Conservation (phyloP, 2,888 invertebrate genomes). For the Sclerodermus sp. region DNA sequence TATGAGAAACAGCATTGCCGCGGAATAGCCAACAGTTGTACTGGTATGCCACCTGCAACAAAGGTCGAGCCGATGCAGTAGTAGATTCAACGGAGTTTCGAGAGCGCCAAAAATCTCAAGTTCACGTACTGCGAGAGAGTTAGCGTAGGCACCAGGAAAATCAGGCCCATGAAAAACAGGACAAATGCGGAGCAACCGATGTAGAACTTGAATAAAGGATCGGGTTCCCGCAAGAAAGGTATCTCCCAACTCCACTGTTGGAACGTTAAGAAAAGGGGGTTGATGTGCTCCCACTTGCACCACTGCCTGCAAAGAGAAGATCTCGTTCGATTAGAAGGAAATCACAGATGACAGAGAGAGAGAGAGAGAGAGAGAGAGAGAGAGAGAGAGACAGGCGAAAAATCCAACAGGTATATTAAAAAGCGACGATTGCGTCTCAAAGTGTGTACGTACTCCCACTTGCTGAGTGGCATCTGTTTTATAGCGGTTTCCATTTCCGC, state of each 20-base stretch:
- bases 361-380: no score
- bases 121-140: constrained; percentile 61
- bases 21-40: constrained; percentile 57
- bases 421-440: no score
- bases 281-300: constrained; percentile 65
- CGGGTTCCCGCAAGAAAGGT: constrained; percentile 73
- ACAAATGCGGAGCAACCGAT: constrained; percentile 66
- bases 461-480: constrained; percentile 81
- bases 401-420: no score
- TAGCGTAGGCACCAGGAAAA: constrained; percentile 66
- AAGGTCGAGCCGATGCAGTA: neutral
- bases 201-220: constrained; percentile 85
- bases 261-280: constrained; percentile 67
- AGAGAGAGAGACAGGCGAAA: no score
- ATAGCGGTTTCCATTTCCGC: constrained; percentile 80
- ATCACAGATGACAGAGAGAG: neutral
- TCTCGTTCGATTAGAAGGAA: no score
- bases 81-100: neutral
- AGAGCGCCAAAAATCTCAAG: constrained; percentile 15
- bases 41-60: constrained; percentile 56
- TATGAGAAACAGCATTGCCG: constrained; percentile 60
- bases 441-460: constrained; percentile 73
- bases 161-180: constrained; percentile 60
- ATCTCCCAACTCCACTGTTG: constrained; percentile 68
- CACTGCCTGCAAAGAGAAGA: constrained; percentile 74